Conservation (phyloP, 2,888 invertebrate species). For the Ophion ellenae region DNA sequence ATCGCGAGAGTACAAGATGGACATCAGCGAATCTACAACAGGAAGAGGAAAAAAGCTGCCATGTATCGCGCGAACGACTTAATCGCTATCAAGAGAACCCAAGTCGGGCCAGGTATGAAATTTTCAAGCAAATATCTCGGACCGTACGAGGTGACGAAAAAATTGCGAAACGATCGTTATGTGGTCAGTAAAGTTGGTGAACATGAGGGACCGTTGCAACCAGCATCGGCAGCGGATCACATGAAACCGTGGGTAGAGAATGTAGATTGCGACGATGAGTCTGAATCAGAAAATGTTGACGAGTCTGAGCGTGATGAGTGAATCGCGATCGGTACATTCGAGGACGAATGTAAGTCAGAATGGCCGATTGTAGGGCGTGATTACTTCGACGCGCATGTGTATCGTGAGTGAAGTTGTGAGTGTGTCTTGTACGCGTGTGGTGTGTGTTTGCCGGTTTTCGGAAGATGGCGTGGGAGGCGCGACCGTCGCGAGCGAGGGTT, state of each 20-base stretch:
- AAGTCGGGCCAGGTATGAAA: conserved; percentile 63
- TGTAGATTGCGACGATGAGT: conserved; percentile 7
- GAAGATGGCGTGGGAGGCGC: too few species aligned
- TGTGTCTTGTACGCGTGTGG: too few species aligned
- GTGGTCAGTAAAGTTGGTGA: conserved; percentile 74
- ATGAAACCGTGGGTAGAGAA: conserved; percentile 28
- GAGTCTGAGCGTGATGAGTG: not conserved
- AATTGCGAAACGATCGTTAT: conserved; percentile 75
- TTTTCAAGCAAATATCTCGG: conserved; percentile 58
- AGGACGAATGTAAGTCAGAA: conserved; percentile 37
- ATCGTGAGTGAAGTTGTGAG: too few species aligned
- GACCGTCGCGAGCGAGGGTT: too few species aligned
- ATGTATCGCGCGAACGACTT: conserved; percentile 59
- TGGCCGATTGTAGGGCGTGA: conserved; percentile 3
- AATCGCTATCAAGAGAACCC: conserved; percentile 63
- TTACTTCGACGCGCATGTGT: too few species aligned
- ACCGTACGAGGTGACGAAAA: conserved; percentile 63
- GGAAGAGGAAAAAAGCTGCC: conserved; percentile 41
- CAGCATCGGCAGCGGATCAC: conserved; percentile 73
- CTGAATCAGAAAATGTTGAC: conserved; percentile 15
- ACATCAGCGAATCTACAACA: conserved; percentile 39
- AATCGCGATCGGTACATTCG: conserved; percentile 25
- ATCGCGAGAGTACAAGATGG: conserved; percentile 1
- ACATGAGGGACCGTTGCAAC: conserved; percentile 72
- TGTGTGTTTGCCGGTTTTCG: too few species aligned